Evolutionary conservation across 1,140 invertebrate species (phyloP).

Genomic region (roundworm (Caenorhabditis elegans)): WBcel235 BX284606.5:13775501-13776000

Average conservation of each 20-base stretch:
- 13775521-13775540: not conserved
- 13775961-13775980: too few species aligned
- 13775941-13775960: too few species aligned
- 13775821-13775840: not conserved
- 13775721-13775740: slow-evolving; percentile 14
- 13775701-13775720: not conserved
- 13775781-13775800: not conserved
- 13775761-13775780: not conserved
- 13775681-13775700: not conserved
- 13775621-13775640: not conserved
- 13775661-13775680: not conserved
- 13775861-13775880: too few species aligned
- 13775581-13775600: slow-evolving; percentile 23
- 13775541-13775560: not conserved
- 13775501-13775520: not conserved
- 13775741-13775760: not conserved
- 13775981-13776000: too few species aligned
- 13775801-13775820: not conserved
- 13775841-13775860: not conserved
- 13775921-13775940: too few species aligned
- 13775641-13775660: not conserved
- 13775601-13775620: slow-evolving; percentile 30
- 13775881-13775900: too few species aligned
- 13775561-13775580: not conserved
- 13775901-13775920: too few species aligned